These are phyloP conservation scores for Cartodere bifasciata DNA, from an alignment of 2,888 invertebrate genomes.

Conservation along the genomic window DNA sequence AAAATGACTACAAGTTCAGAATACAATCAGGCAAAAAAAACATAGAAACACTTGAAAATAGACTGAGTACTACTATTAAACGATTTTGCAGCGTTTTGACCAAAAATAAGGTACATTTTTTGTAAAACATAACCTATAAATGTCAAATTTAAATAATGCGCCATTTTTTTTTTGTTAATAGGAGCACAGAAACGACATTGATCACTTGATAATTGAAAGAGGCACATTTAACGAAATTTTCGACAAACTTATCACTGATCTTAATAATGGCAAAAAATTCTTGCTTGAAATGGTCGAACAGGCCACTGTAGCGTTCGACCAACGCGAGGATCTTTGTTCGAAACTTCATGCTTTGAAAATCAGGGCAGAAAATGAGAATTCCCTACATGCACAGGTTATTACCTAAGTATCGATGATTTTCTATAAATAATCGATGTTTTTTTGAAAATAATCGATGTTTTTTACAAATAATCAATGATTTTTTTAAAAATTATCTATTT, in stretches of 20 bases:
- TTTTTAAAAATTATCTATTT: neutral
- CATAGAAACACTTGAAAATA: constrained; percentile 57
- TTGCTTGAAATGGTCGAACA: constrained; percentile 80
- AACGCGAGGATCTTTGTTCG: constrained; percentile 67
- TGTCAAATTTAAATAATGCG: no score
- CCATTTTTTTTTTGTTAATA: no score
- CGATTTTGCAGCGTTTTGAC: constrained; percentile 63
- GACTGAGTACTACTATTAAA: constrained; percentile 62
- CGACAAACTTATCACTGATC: constrained; percentile 60
- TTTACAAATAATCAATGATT: neutral
- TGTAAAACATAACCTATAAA: no score
- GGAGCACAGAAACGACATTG: no score
- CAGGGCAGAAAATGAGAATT: constrained; percentile 59
- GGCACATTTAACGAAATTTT: constrained; percentile 72
- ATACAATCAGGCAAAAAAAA: constrained; percentile 39
- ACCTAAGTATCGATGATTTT: neutral
- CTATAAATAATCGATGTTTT: constrained; percentile 1
- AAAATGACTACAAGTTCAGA: constrained; percentile 37
- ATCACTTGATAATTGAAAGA: constrained; percentile 32
- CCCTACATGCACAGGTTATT: constrained; percentile 48
- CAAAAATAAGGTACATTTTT: no score
- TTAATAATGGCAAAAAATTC: constrained; percentile 66
- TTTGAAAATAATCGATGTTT: neutral
- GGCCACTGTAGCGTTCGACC: constrained; percentile 79
- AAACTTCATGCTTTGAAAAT: constrained; percentile 72